phyloP scores from a whole-genome alignment of 64 coral and sea anemone genomes.

The Trachythela sp. region DNA sequence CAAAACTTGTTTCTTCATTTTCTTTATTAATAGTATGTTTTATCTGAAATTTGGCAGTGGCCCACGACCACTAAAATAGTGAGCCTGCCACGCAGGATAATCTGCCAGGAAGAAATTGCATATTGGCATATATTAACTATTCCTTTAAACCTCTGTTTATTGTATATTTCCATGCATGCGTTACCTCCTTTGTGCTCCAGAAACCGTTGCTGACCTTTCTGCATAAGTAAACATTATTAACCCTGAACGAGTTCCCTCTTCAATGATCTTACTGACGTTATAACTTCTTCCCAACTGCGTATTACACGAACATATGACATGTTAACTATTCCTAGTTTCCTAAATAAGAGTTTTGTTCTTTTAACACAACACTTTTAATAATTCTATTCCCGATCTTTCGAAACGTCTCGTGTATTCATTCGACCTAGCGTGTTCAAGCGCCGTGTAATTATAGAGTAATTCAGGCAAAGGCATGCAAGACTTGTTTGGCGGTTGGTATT shows the following conservation, averaged over 20 bases:
- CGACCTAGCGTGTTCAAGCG: neutral
- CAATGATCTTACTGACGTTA: neutral
- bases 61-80: too few relatives aligned
- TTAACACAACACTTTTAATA: neutral
- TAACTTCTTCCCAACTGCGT: neutral
- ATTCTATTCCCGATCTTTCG: neutral
- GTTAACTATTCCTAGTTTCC: too few relatives aligned
- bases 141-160: neutral
- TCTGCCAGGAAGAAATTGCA: too few relatives aligned
- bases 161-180: neutral
- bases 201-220: neutral
- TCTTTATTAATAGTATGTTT: too few relatives aligned
- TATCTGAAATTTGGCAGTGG: too few relatives aligned
- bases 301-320: neutral
- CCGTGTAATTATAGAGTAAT: neutral
- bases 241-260: neutral
- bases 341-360: too few relatives aligned
- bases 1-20: too few relatives aligned
- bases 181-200: neutral
- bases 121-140: too few relatives aligned
- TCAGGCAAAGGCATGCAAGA: neutral
- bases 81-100: too few relatives aligned
- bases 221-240: neutral
- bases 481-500: neutral
- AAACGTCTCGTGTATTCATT: neutral